These are phyloP conservation scores for Aphyosemion australe DNA, from an alignment of 2,113 vertebrate genomes.

Conservation along the genomic window DNA sequence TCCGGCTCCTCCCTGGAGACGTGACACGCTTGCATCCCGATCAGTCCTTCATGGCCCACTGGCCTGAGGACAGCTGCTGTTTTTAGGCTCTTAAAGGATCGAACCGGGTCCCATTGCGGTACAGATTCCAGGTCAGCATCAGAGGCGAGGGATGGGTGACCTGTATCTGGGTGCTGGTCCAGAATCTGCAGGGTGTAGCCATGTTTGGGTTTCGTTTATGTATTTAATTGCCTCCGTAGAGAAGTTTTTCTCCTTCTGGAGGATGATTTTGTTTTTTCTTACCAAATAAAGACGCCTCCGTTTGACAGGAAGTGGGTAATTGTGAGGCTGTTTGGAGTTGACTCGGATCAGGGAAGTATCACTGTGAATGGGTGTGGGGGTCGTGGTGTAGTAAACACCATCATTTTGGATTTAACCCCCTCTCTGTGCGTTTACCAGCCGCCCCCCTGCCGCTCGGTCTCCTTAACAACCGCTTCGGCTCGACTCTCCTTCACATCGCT, in stretches of 20 bases:
- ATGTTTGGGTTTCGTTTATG: too few relatives aligned
- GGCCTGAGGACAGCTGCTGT: conserved; percentile 22
- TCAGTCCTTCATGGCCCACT: conserved; percentile 46
- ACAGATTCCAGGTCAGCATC: conserved; percentile 47
- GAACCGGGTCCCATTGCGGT: conserved; percentile 29
- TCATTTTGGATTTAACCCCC: conserved; percentile 40
- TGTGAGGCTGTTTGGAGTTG: conserved; percentile 42
- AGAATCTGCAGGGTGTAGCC: too few relatives aligned
- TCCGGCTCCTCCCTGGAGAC: conserved; percentile 42
- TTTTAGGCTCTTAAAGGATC: conserved; percentile 48
- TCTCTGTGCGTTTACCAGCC: conserved; percentile 40
- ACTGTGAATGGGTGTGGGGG: not conserved
- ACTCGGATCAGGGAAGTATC: conserved; percentile 28
- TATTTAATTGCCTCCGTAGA: not conserved
- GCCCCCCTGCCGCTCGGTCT: conserved; percentile 43
- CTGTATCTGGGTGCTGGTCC: not conserved
- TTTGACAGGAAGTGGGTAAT: conserved; percentile 49
- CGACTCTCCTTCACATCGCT: conserved; percentile 69
- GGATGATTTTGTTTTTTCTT: conserved; percentile 14
- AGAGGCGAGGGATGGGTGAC: not conserved
- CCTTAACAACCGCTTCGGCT: conserved; percentile 76
- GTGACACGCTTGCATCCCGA: conserved; percentile 67
- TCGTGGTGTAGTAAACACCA: conserved; percentile 2
- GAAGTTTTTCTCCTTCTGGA: not conserved
- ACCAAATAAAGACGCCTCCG: conserved; percentile 34